Evolutionary conservation across 1,140 invertebrate genomes (phyloP).

Genomic region (Plectrocnemia conspersa): DNA sequence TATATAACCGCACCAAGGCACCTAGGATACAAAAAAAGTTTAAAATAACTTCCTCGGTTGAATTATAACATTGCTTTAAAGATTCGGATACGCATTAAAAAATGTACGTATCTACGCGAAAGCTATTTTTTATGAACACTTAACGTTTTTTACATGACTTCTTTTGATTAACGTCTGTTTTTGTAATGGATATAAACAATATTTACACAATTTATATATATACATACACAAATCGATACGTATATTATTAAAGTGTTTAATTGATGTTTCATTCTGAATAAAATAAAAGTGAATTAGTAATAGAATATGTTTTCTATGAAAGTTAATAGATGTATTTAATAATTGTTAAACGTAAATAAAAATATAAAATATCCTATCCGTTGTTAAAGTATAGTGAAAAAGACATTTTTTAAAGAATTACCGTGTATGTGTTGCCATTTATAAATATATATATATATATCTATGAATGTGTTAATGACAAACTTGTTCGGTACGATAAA

Average conservation of each 20-base stretch:
- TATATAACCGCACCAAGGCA: conserved; percentile 36
- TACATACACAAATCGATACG: too few species aligned
- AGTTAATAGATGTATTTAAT: conserved; percentile 31
- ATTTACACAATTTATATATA: too few species aligned
- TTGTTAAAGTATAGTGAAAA: conserved; percentile 30
- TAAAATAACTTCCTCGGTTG: conserved; percentile 15
- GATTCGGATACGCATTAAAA: too few species aligned
- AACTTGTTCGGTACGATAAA: too few species aligned
- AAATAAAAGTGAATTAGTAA: conserved; percentile 14
- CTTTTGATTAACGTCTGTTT: too few species aligned
- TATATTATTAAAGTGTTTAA: too few species aligned
- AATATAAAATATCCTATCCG: conserved; percentile 27
- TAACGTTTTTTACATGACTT: too few species aligned
- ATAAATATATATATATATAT: conserved; percentile 14
- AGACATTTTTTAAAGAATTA: conserved; percentile 26
- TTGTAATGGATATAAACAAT: too few species aligned
- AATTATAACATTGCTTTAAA: too few species aligned
- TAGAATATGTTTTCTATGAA: conserved; percentile 18
- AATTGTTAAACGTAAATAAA: conserved; percentile 32
- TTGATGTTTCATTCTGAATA: conserved; percentile 15
- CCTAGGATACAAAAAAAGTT: conserved; percentile 31
- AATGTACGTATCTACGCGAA: too few species aligned
- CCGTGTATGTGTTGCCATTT: conserved; percentile 34
- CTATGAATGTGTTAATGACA: conserved; percentile 6
- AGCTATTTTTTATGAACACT: too few species aligned